These are phyloP conservation scores for Phymanthus crucifer DNA, from an alignment of 92 coral and sea anemone genomes.

Conservation along the genomic window DNA sequence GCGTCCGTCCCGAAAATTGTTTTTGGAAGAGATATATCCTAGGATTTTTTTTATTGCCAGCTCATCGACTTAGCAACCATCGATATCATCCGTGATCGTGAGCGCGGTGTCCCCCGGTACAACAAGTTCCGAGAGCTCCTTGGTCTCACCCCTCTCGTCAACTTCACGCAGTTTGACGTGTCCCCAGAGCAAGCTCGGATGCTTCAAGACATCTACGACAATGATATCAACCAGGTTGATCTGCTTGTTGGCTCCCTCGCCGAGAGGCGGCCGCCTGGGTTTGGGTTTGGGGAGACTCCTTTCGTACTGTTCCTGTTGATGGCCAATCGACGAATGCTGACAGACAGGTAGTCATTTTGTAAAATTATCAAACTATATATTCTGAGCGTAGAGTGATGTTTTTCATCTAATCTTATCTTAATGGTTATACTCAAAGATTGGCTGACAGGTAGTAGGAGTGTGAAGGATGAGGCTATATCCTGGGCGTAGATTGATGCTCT, in stretches of 20 bases:
- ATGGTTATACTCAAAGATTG: no score
- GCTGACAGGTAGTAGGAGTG: no score
- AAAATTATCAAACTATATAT: no score
- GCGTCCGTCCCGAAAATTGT: neutral
- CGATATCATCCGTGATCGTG: constrained; percentile 82
- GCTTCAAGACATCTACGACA: constrained; percentile 53
- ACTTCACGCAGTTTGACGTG: constrained; percentile 63
- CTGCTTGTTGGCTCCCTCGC: constrained; percentile 78
- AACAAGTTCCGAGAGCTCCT: constrained; percentile 75
- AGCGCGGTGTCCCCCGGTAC: constrained; percentile 84
- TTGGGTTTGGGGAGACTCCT: constrained; percentile 83
- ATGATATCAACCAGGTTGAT: constrained; percentile 73
- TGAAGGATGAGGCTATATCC: no score
- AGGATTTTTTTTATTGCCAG: no score
- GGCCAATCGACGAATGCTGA: constrained; percentile 81
- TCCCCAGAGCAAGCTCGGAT: constrained; percentile 48
- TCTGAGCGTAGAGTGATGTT: no score
- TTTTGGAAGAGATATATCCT: neutral
- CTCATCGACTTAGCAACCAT: constrained; percentile 72
- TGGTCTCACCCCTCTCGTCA: constrained; percentile 33
- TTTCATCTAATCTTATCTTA: no score
- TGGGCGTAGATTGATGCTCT: no score
- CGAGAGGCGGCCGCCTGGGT: constrained; percentile 72
- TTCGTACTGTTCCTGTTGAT: constrained; percentile 78
- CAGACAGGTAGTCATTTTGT: constrained; percentile 94